These are phyloP conservation scores for Gastracanthus pulcherrimus DNA, from an alignment of 2,888 invertebrate genomes.

Conservation along the genomic window DNA sequence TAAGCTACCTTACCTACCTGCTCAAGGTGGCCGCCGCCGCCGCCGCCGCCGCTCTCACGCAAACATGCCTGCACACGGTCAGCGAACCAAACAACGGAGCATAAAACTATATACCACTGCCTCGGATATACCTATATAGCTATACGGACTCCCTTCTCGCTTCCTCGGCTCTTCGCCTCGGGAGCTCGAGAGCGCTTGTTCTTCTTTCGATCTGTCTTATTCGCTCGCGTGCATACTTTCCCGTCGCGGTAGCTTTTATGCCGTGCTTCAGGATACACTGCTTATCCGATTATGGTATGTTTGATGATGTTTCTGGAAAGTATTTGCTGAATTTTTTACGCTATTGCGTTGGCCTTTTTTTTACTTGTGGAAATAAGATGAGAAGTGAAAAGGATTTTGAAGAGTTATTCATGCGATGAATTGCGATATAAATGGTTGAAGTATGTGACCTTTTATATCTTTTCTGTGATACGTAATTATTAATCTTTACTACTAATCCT, in stretches of 20 bases:
- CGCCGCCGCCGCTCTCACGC: constrained; percentile 33
- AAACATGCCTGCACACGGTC: constrained; percentile 35
- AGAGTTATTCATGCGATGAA: too few species aligned
- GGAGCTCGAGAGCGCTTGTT: neutral
- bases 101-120: constrained; percentile 37
- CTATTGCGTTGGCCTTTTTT: too few species aligned
- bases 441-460: too few species aligned
- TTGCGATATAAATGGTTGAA: too few species aligned
- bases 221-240: neutral
- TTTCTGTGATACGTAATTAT: too few species aligned
- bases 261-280: neutral
- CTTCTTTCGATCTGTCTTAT: neutral
- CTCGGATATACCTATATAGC: too few species aligned
- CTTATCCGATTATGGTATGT: neutral
- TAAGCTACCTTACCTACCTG: neutral
- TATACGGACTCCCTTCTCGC: too few species aligned
- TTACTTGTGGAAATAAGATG: too few species aligned
- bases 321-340: neutral
- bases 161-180: neutral
- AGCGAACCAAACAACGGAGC: constrained; percentile 48
- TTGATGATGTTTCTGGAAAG: neutral
- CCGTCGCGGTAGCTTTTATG: neutral
- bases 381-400: too few species aligned
- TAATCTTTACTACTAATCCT: too few species aligned
- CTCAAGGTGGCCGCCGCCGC: constrained; percentile 10